These are phyloP conservation scores for Sylvietta virens DNA, from an alignment of 2,113 vertebrate genomes.

Conservation along the genomic window DNA sequence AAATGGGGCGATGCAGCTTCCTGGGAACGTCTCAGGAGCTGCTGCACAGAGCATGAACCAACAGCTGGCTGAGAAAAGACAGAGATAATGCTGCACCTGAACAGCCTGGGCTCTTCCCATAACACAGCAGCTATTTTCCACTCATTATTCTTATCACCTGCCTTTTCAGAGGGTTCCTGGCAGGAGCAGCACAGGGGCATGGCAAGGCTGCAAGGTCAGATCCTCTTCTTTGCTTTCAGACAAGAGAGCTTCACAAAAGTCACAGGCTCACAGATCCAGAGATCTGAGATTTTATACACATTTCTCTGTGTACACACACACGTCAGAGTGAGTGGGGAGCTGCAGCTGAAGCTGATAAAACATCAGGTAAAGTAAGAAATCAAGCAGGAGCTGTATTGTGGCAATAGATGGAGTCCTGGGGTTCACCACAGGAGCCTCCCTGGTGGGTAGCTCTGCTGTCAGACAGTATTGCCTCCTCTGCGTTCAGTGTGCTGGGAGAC, in stretches of 20 bases:
- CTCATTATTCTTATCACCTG: not conserved
- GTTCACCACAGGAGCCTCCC: not conserved
- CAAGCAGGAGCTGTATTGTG: not conserved
- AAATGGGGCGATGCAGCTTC: not conserved
- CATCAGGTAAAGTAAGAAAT: not conserved
- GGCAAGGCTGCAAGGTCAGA: not conserved
- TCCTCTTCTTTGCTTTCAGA: not conserved
- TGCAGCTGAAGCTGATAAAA: not conserved
- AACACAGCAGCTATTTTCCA: not conserved
- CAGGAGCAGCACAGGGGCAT: not conserved
- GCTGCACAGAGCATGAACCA: not conserved
- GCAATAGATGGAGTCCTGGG: not conserved
- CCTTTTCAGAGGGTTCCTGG: not conserved
- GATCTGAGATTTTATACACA: not conserved
- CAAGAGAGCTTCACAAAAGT: not conserved
- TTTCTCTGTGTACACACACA: accelerated
- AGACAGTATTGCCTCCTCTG: not conserved
- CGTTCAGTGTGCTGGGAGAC: not conserved
- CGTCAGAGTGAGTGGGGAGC: not conserved
- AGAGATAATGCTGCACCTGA: not conserved
- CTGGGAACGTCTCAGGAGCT: not conserved
- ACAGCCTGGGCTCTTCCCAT: not conserved
- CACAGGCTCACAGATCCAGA: not conserved
- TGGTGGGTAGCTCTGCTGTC: not conserved
- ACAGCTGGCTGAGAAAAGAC: slow-evolving; percentile 7